A percentile compares a stretch with the other conserved stretches of the same genome.
Conservation (phyloP, 2,888 invertebrate species). For the Adelognathus sp. region DNA sequence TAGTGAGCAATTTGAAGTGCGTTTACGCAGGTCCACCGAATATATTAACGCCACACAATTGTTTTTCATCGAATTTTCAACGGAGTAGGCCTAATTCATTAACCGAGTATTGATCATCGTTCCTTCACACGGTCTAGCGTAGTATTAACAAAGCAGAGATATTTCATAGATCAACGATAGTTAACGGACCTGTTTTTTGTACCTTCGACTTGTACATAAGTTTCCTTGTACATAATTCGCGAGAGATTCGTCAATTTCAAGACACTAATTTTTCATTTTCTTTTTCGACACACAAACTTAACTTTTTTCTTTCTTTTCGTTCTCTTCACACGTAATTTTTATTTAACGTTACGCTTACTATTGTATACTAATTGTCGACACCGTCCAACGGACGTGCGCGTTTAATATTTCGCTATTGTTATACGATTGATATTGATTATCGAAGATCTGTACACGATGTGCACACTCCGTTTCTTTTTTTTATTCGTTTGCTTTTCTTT, state of each 20-base stretch:
- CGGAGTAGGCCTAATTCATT: conserved; percentile 48
- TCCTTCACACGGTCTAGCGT: conserved; percentile 56
- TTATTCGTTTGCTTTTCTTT: background rate
- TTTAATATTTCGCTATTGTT: conserved; percentile 3
- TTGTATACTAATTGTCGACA: conserved; percentile 38
- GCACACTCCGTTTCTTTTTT: background rate
- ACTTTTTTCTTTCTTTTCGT: background rate
- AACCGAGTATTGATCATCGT: conserved; percentile 36
- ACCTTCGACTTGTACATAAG: conserved; percentile 70
- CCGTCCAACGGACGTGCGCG: conserved; percentile 5
- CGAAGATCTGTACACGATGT: conserved; percentile 13
- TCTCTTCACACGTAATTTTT: background rate
- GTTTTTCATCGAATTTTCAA: conserved; percentile 21
- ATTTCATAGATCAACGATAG: conserved; percentile 60
- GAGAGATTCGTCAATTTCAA: conserved; percentile 69
- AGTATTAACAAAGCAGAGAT: conserved; percentile 41
- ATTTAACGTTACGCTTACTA: conserved; percentile 51
- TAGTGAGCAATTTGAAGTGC: conserved; percentile 36
- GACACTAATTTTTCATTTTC: conserved; percentile 60
- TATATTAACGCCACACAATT: background rate
- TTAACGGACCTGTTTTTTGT: conserved; percentile 66
- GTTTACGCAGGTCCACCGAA: conserved; percentile 34
- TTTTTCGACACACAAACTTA: conserved; percentile 3
- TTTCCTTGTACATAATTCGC: conserved; percentile 69
- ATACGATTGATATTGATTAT: conserved; percentile 16